Percentiles rank a stretch among this genome's conserved stretches.
Conservation (phyloP, 2,888 invertebrate genomes). For the Ellobium chinense region DNA sequence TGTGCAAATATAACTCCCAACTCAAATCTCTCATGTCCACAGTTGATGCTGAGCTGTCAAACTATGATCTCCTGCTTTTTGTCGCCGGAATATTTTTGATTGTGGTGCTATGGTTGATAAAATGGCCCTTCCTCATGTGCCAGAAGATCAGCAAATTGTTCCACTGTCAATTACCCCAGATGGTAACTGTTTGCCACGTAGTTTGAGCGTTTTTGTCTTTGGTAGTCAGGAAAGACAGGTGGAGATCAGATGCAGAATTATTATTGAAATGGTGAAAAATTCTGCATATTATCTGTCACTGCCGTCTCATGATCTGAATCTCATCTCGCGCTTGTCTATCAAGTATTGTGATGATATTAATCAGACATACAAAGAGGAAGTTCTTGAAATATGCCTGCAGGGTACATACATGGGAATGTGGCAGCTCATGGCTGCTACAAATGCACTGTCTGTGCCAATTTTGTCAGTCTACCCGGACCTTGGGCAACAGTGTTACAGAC, state of each 20-base stretch:
- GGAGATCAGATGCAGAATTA: slow-evolving; percentile 46
- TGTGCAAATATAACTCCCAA: neutral
- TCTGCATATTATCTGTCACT: slow-evolving; percentile 30
- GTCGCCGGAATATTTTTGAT: neutral
- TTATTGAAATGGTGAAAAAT: slow-evolving; percentile 41
- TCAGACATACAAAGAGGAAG: slow-evolving; percentile 39
- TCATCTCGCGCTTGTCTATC: slow-evolving; percentile 36
- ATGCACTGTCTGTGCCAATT: slow-evolving; percentile 15
- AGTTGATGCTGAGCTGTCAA: neutral
- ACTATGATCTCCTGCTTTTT: neutral
- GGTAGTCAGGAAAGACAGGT: slow-evolving; percentile 33
- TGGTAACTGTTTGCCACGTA: slow-evolving; percentile 46
- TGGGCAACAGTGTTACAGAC: neutral
- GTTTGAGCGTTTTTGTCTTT: slow-evolving; percentile 31
- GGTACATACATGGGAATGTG: slow-evolving; percentile 50
- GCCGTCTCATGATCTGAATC: slow-evolving; percentile 8
- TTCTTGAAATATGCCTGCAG: slow-evolving; percentile 6
- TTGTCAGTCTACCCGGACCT: slow-evolving; percentile 48
- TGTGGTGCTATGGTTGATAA: neutral
- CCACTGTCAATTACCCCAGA: slow-evolving; percentile 15
- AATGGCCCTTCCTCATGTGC: neutral
- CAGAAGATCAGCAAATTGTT: neutral
- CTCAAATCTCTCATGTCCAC: neutral
- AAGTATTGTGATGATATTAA: neutral
- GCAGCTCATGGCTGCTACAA: slow-evolving; percentile 47